A percentile compares a stretch with the other conserved stretches of the same genome.
phyloP scores from a whole-genome alignment of 2,797 vertebrate species.

The Enteromius afrohamiltoni region DNA sequence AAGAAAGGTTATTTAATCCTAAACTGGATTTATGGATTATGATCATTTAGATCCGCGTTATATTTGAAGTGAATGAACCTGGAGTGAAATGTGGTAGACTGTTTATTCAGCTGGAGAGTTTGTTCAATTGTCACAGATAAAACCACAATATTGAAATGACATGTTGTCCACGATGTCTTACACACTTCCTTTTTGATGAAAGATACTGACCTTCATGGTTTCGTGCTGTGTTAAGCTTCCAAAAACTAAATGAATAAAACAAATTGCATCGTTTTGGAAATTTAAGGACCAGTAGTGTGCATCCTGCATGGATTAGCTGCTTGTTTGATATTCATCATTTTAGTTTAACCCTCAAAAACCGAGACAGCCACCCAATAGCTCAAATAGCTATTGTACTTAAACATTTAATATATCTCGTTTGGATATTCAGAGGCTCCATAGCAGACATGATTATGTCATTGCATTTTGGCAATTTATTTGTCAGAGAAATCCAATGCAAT shows the following conservation, averaged over 20 bases:
- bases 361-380: too few relatives aligned
- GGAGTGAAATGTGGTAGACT: neutral
- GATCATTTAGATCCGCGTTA: neutral
- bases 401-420: too few relatives aligned
- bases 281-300: neutral
- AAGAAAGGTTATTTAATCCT: neutral
- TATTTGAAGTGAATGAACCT: neutral
- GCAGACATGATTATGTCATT: too few relatives aligned
- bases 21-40: neutral
- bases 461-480: too few relatives aligned
- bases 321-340: neutral
- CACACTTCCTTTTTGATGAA: constrained; percentile 20
- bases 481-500: too few relatives aligned
- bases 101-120: neutral
- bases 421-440: too few relatives aligned
- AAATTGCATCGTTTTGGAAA: neutral
- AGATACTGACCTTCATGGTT: neutral
- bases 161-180: neutral
- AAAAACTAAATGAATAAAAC: neutral
- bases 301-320: neutral
- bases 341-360: too few relatives aligned
- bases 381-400: too few relatives aligned
- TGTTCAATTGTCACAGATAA: neutral
- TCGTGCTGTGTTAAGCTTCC: neutral
- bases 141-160: neutral